Conservation (phyloP, 2,113 vertebrate species). For the Plotosus lineatus region DNA sequence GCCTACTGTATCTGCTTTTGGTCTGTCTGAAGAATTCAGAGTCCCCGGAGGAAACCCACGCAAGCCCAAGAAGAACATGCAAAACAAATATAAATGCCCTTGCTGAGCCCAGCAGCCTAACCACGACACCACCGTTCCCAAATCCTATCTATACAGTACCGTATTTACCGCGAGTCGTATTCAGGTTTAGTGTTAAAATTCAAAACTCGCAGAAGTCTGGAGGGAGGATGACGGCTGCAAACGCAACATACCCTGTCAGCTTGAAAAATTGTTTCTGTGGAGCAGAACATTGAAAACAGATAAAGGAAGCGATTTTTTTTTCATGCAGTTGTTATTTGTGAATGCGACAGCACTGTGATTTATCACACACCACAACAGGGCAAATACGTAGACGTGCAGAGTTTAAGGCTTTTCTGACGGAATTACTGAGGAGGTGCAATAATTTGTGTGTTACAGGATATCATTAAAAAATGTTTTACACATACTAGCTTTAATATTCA, state of each 20-base stretch:
- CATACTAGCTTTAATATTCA: too few relatives aligned
- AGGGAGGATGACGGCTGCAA: neutral
- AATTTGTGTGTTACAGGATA: neutral
- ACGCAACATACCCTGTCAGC: constrained; percentile 18
- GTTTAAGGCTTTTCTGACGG: neutral
- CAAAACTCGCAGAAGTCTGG: constrained; percentile 11
- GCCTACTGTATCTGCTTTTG: too few relatives aligned
- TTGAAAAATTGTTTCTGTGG: constrained; percentile 26
- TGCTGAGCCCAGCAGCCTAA: too few relatives aligned
- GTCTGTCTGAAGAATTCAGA: too few relatives aligned
- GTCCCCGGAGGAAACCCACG: too few relatives aligned
- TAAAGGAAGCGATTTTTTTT: constrained; percentile 2
- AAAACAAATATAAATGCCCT: too few relatives aligned
- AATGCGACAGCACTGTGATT: neutral
- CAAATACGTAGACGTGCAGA: neutral
- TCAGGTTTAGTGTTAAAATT: neutral
- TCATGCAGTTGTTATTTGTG: neutral
- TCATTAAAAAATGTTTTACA: neutral
- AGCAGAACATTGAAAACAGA: neutral
- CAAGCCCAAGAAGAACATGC: too few relatives aligned
- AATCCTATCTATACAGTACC: too few relatives aligned
- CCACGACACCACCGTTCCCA: too few relatives aligned
- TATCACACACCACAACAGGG: neutral
- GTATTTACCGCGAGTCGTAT: too few relatives aligned
- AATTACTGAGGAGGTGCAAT: neutral